Percentiles rank a stretch among this genome's conserved stretches.
phyloP scores from a whole-genome alignment of 2,888 invertebrate genomes.

The Dyspetes luteomarginatus region DNA sequence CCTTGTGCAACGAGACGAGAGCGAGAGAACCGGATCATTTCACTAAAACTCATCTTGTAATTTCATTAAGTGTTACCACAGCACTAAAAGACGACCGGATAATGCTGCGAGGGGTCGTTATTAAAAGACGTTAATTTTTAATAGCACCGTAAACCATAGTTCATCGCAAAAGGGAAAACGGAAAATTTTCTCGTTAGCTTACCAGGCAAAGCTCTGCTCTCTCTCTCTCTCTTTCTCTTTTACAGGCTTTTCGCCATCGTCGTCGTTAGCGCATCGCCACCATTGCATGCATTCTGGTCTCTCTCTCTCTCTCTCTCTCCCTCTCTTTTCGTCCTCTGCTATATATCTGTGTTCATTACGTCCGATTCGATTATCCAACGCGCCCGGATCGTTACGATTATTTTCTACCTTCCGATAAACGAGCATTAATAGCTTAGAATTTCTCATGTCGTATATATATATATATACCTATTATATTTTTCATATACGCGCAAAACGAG shows the following conservation, averaged over 20 bases:
- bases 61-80: slow-evolving; percentile 67
- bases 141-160: slow-evolving; percentile 70
- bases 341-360: slow-evolving; percentile 61
- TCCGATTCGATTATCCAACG: slow-evolving; percentile 63
- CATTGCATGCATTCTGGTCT: slow-evolving; percentile 7
- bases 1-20: slow-evolving; percentile 5
- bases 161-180: slow-evolving; percentile 62
- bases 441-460: neutral
- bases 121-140: slow-evolving; percentile 73
- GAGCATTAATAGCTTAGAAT: slow-evolving; percentile 40
- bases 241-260: slow-evolving; percentile 45
- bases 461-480: neutral
- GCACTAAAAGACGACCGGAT: slow-evolving; percentile 63
- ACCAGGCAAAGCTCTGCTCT: slow-evolving; percentile 27
- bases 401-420: slow-evolving; percentile 55
- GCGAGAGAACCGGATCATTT: slow-evolving; percentile 57
- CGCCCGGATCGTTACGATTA: slow-evolving; percentile 58
- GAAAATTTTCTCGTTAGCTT: slow-evolving; percentile 69
- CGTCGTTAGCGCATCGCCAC: slow-evolving; percentile 51
- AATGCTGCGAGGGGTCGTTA: slow-evolving; percentile 66
- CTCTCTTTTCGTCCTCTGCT: slow-evolving; percentile 1
- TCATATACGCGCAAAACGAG: neutral
- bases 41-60: slow-evolving; percentile 68
- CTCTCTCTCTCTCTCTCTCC: neutral
- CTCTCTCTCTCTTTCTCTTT: slow-evolving; percentile 22